These are phyloP conservation scores for human (Homo sapiens) DNA, from an alignment of 2,113 vertebrate genomes.

Conservation along the genomic window DNA sequence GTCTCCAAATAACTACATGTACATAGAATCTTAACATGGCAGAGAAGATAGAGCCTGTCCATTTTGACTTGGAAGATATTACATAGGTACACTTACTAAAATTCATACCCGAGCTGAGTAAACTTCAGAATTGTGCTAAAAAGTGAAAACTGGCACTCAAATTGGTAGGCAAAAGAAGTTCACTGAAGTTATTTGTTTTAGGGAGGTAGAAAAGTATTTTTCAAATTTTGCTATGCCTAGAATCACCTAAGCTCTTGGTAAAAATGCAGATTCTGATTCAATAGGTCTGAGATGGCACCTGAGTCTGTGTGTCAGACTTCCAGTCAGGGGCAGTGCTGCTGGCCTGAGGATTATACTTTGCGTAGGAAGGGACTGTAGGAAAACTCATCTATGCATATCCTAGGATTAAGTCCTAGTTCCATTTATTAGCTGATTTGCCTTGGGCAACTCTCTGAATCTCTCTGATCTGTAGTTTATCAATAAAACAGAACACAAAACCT, in stretches of 20 bases:
- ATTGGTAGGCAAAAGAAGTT: neutral
- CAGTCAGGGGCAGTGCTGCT: neutral
- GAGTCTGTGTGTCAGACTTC: neutral
- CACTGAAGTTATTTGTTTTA: neutral
- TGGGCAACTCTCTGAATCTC: neutral
- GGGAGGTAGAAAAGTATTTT: neutral
- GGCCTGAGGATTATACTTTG: neutral
- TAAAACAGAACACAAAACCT: neutral
- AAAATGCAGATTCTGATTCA: neutral
- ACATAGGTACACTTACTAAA: neutral
- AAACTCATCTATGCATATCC: too few species aligned
- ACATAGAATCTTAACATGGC: neutral
- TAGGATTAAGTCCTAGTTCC: neutral
- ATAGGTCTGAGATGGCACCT: neutral
- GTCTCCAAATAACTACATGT: neutral
- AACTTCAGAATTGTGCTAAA: neutral
- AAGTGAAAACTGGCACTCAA: neutral
- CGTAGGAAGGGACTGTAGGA: neutral
- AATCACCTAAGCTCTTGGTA: neutral
- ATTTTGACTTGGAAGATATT: neutral
- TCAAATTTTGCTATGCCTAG: neutral
- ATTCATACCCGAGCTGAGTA: neutral
- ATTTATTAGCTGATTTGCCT: neutral
- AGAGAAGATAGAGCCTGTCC: neutral
- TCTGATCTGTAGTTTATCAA: neutral